phyloP scores from a whole-genome alignment of 2,888 invertebrate species.

The Omphaloscelis lunosa region DNA sequence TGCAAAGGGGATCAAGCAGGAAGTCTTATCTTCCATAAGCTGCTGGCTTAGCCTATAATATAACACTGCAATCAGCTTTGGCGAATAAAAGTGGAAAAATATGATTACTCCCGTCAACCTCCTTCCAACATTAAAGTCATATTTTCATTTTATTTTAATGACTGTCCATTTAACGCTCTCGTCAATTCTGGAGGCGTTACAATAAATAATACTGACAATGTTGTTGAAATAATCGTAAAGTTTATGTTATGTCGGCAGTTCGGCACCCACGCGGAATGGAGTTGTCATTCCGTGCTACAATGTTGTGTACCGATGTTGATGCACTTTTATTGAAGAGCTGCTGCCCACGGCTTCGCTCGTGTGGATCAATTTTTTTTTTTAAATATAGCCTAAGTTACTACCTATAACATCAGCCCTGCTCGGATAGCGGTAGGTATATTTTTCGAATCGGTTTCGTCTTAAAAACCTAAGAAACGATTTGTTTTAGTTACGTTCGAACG shows the following conservation, averaged over 20 bases:
- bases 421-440: too few species aligned
- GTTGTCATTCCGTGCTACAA: slow-evolving; percentile 52
- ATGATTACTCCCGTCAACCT: neutral
- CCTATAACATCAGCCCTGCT: too few species aligned
- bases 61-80: neutral
- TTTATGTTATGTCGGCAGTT: slow-evolving; percentile 61
- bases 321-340: slow-evolving; percentile 3
- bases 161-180: slow-evolving; percentile 21
- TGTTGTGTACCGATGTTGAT: slow-evolving; percentile 32
- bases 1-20: neutral
- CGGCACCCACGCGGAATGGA: slow-evolving; percentile 63
- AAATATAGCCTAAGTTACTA: too few species aligned
- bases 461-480: too few species aligned
- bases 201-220: slow-evolving; percentile 62
- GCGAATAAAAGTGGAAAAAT: neutral
- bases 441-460: too few species aligned
- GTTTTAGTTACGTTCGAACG: too few species aligned
- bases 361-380: too few species aligned
- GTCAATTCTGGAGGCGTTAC: slow-evolving; percentile 49
- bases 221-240: slow-evolving; percentile 61
- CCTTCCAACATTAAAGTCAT: slow-evolving; percentile 6
- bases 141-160: slow-evolving; percentile 36
- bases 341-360: too few species aligned
- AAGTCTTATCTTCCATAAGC: slow-evolving; percentile 3
- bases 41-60: neutral